Base-by-base conservation (phyloP, 2,113 vertebrate species). In the Rhabdornis inornatus region DNA sequence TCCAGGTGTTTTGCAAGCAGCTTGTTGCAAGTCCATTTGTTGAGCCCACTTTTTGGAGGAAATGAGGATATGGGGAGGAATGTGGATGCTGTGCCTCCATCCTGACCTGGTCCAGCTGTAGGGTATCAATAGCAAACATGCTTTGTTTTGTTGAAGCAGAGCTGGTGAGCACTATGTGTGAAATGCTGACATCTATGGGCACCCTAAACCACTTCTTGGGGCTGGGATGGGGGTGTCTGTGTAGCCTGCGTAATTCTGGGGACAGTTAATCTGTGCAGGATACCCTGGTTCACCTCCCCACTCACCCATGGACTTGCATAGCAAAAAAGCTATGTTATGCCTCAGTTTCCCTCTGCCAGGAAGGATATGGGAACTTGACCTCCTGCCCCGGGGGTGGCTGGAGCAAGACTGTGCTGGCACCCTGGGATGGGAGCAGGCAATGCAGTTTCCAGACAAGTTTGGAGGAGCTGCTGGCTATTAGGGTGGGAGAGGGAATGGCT, bases 391-490 rank as follows among this genome's bases (percentile, higher is more conserved):
- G 11, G 27, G 16, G 14, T 60, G 40, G 37, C 55, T 53, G 55
- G 68, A 74, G 71, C 2, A 9, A 61, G 82, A 49, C 49, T 76
- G 13, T 81, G 47, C 50, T 57, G 25, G 6, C 2, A 4, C 22
- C 13, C 33, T 0, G 1, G 45, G 44, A 44, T 52, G 35, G 28
- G 24, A 28, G 4, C 31, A n/a, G 59, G 21, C 22, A 47, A 25
- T 31, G 39, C 6, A 31, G 25, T 40, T 8, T 1, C n/a, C 37
- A 61, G 5, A 50, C 1, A 10, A 19, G 21, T n/a, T 65, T 0
- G 0, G 55, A 57, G 47, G 55, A 78, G n/a, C 55, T 70, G 60
- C 47, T 50, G 37, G 24, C 10, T 53, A 2, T 44, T 37, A 31
- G 21, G 12, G 5, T 74, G n/a, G 9, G 42, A 84, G 61, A 56